Evolutionary conservation across 2,113 vertebrate species (phyloP), one percentile per base, ranked within the genome.

Genomic region (Trinectes maculatus): DNA sequence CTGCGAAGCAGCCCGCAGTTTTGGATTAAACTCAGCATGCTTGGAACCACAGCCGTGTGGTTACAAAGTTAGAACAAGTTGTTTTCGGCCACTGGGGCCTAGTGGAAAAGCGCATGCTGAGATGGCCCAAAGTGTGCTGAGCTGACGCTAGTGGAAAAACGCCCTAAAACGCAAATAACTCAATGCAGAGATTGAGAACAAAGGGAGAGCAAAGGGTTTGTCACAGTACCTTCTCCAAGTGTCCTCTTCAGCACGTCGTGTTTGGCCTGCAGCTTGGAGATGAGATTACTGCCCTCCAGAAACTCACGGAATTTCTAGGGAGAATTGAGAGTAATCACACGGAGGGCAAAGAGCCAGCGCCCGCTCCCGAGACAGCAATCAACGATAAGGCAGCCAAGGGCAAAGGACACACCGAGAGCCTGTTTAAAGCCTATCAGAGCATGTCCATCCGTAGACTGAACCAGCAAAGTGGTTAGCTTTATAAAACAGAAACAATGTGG

Each of bases 241-340:
- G 94, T 95, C 89, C 93, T 95, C 84, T 98, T 97, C 85, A 99
- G 92, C 83, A 99, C 90, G 90, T 99, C 96, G 59, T 98, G 96
- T 87, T 99, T 99, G 87, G 98, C 97, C 89, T 99, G 98, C 82
- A 99, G 96, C 80, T 99, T 99, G 74, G 95, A 95, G 91, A 99
- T 99, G 82, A 98, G 96, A 91, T 98, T 98, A 77, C 96, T 98
- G 84, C 96, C 96, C 89, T 99, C 98, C 80, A 99, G 92, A 92
- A 95, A 98, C 85, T 99, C 98, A 55, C 95, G 94, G 87, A 99
- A 97, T 95, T 99, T 99, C 98, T 99, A 93, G 80, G 89, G 89
- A 93, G 89, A 92, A 70, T 85, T 57, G 87, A 77, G 58, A 92
- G 76, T 55, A 67, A 83, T 89, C 86, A 89, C 63, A 79, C 47